Conservation (phyloP, 64 coral and sea anemone genomes). For the Montipora cactus region DNA sequence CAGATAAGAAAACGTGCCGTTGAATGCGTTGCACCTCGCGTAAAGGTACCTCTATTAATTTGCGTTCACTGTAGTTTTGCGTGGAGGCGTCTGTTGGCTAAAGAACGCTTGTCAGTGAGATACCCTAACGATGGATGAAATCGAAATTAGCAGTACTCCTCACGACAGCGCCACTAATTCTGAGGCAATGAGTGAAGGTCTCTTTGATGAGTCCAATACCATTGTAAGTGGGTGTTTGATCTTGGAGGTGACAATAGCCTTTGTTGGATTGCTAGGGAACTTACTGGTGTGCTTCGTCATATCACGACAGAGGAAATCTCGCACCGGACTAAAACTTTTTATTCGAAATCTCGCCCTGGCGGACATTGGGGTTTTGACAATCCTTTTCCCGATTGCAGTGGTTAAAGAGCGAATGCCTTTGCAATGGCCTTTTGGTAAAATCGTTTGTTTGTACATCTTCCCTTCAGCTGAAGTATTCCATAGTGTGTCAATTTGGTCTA, state of each 20-base stretch:
- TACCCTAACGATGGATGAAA: neutral
- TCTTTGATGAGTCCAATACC: constrained; percentile 15
- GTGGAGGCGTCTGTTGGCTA: too few species aligned
- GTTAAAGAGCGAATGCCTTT: constrained; percentile 18
- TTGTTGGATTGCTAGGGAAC: constrained; percentile 59
- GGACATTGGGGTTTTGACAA: constrained; percentile 46
- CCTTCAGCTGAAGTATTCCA: constrained; percentile 62
- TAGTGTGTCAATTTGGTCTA: constrained; percentile 55
- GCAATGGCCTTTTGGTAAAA: constrained; percentile 43
- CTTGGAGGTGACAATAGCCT: constrained; percentile 23
- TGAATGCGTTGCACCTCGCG: too few species aligned
- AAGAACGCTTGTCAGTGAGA: too few species aligned
- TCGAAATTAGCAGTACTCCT: neutral
- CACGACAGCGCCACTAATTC: neutral
- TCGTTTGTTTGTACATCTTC: constrained; percentile 39
- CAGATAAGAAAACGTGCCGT: too few species aligned
- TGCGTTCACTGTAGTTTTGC: too few species aligned
- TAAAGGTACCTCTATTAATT: too few species aligned
- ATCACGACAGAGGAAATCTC: constrained; percentile 31
- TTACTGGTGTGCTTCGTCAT: constrained; percentile 32
- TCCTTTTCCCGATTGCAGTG: constrained; percentile 60
- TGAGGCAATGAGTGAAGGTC: neutral
- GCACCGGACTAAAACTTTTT: constrained; percentile 46
- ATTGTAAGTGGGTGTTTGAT: neutral
- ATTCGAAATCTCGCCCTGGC: constrained; percentile 66